These are phyloP conservation scores for Ochlodes sylvanus DNA, from an alignment of 2,888 invertebrate genomes.

Conservation along the genomic window DNA sequence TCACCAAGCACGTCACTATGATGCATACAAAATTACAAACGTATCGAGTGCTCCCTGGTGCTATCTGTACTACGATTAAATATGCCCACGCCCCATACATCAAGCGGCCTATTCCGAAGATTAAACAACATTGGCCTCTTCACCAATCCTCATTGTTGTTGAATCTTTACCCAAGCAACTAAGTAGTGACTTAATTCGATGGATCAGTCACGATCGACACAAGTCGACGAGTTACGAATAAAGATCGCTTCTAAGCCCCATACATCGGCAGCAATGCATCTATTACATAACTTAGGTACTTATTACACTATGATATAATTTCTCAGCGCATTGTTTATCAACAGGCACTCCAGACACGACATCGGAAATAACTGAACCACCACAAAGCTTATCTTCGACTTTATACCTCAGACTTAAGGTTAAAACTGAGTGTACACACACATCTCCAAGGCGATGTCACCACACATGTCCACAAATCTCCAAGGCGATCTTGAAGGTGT, in stretches of 20 bases:
- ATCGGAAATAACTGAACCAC: constrained; percentile 7
- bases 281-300: background rate
- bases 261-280: no score
- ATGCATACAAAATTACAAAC: background rate
- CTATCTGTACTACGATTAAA: background rate
- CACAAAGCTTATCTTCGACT: background rate
- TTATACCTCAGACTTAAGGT: background rate
- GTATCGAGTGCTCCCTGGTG: background rate
- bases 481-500: background rate
- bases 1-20: background rate
- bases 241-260: no score
- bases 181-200: no score
- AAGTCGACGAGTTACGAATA: no score
- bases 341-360: background rate
- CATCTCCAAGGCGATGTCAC: background rate
- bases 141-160: no score
- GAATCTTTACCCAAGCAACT: no score
- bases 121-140: no score
- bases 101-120: no score
- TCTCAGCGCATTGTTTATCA: background rate
- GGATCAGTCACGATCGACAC: no score
- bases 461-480: background rate
- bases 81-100: no score
- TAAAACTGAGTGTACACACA: background rate
- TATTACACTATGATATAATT: constrained; percentile 6